Percentiles rank a stretch among this genome's conserved stretches.
Conservation (phyloP, 2,888 invertebrate genomes). For the Apeira syringaria region DNA sequence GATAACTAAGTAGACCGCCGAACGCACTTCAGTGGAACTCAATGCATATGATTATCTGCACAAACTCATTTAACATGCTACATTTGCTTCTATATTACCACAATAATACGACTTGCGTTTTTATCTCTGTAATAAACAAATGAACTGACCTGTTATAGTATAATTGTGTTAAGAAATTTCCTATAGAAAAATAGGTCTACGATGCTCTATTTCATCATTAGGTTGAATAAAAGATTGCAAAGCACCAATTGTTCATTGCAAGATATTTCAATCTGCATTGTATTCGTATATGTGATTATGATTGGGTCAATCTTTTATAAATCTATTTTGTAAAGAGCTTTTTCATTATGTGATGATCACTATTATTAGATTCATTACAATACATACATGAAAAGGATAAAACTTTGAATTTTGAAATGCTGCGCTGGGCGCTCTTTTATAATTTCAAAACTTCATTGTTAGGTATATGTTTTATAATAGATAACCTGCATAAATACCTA, state of each 20-base stretch:
- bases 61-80: conserved; percentile 3
- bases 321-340: conserved; percentile 12
- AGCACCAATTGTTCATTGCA: conserved; percentile 13
- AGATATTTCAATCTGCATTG: conserved; percentile 15
- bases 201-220: conserved; percentile 4
- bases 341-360: conserved; percentile 6
- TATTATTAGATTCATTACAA: conserved; percentile 14
- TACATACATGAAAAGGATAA: no score
- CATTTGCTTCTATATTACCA: conserved; percentile 1
- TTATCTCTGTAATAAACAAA: conserved; percentile 1
- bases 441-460: no score
- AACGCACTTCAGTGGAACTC: not conserved
- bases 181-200: not conserved
- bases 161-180: not conserved
- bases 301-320: conserved; percentile 15
- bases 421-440: no score
- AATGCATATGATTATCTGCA: conserved; percentile 6
- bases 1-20: no score
- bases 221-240: conserved; percentile 4
- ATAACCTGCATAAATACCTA: no score
- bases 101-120: not conserved
- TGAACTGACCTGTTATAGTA: not conserved
- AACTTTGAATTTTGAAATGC: no score
- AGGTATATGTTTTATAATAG: no score
- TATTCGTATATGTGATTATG: conserved; percentile 9